Evolutionary conservation across 2,888 invertebrate species (phyloP), one percentile per base, ranked within the genome.

Genomic region (Ophion costatus): DNA sequence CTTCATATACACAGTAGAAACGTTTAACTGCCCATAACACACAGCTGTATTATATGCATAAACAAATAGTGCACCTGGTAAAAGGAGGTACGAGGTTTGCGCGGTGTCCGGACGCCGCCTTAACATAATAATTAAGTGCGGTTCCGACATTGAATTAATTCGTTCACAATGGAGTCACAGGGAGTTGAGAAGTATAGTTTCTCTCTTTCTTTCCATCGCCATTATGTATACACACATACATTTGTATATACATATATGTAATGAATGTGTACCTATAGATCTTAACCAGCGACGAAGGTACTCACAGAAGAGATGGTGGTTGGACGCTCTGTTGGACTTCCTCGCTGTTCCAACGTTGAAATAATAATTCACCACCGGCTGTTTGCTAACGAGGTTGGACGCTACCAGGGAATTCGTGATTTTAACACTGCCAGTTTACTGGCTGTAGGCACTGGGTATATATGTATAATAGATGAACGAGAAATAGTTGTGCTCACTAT

Each of bases 291-390:
- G 64, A 66, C 64, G 79, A 66, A 64, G 79, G 61, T 73, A 71
- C 63, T 24, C 64, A 57, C 56, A 57, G 64, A 51, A 61, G 59
- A 59, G 59, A 59, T 14, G 45, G 71, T 71, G 71, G 71, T 80
- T 61, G 71, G 64, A 80, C 79, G 71, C 79, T 71, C 84, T 85
- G 85, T 87, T 87, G 80, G 87, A 77, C 75, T 85, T 71, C 51
- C 73, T 51, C 78, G 75, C 61, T 59, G 59, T 45, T 66, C 81
- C 79, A 67, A 73, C 75, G 87, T 86, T 89, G 88, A 89, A 91
- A 90, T 91, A 91, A 91, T 91, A 90, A 91, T 91, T 91, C 88
- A 85, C 87, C 88, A 85, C 87, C 86, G 88, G 88, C 87, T 90
- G 88, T 90, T 91, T 90, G 89, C 88, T 90, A 88, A 91, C 90